Base-by-base conservation (phyloP, 2,797 vertebrate species). In the Melanotaenia parkinsoni region DNA sequence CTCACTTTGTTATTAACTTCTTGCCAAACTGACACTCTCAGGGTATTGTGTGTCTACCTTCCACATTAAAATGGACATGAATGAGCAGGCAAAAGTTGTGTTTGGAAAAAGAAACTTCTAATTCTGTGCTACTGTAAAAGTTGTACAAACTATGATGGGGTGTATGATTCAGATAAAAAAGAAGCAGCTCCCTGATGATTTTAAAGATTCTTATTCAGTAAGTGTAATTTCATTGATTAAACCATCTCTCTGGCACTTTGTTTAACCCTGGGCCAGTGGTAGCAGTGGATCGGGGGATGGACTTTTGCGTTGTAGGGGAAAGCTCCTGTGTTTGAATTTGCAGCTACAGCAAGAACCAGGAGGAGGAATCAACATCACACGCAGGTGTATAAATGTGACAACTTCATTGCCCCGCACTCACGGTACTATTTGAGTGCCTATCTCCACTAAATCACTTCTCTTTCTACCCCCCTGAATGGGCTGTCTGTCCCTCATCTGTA, bases 401-500 rank as follows among this genome's bases (percentile, higher is more conserved):
- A 18, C 53, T 24, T 59, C 60, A 69, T 63, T 80, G 28, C 47
- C 16, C n/a, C 8, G 2, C 51, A 56, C 71, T 57, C 26, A 1
- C 53, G 10, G 60, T 56, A 35, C 58, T 58, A 63, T 87, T 83
- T 77, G 72, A 87, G 77, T 76, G 59, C 54, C 81, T 72, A 67
- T 63, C 80, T 70, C 72, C 80, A 68, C 74, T 76, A 74, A 75
- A 84, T 84, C 84, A 86, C 82, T 84, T 72, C 59, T 74, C n/a
- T 18, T 43, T 43, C 5, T 16, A 45, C 54, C 54, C 80, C 76
- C 73, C 72, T 86, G 83, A 83, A 20, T 82, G 79, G 76, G 79
- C 70, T 18, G 62, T 90, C 84, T 72, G 81, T 90, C 79, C 83
- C 83, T 87, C 90, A 81, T 87, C 84, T 85, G 85, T 91, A 86